Conservation (phyloP, 2,113 vertebrate genomes). For the Mustelus asterias region DNA sequence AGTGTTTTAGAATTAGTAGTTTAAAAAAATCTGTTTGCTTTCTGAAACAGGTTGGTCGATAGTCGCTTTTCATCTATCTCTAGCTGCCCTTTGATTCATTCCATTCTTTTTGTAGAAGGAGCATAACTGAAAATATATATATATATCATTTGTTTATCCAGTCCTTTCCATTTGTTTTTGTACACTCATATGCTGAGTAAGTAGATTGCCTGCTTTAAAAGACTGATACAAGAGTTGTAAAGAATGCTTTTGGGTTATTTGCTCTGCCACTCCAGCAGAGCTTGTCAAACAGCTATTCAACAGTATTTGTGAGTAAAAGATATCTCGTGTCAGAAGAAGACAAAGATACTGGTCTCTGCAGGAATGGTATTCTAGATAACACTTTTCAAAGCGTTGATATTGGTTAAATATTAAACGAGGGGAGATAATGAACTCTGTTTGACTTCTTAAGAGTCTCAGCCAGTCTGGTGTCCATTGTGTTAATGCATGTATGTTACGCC, state of each 20-base stretch:
- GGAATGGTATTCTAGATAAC: conserved; percentile 76
- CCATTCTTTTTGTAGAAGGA: too few species aligned
- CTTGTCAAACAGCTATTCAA: conserved; percentile 71
- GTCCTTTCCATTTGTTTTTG: conserved; percentile 1
- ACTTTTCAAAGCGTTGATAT: conserved; percentile 65
- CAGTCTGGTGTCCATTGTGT: conserved; percentile 8
- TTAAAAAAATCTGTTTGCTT: conserved; percentile 62
- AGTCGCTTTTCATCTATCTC: conserved; percentile 43
- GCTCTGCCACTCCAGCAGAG: conserved; percentile 64
- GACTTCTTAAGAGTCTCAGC: conserved; percentile 1
- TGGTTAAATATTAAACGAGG: conserved; percentile 87
- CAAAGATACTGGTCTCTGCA: conserved; percentile 68
- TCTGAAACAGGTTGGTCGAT: conserved; percentile 58
- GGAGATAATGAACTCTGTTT: conserved; percentile 58
- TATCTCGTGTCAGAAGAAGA: conserved; percentile 70
- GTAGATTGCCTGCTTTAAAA: neutral
- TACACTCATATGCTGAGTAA: neutral
- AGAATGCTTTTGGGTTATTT: conserved; percentile 65
- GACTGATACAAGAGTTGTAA: conserved; percentile 49
- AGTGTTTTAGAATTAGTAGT: conserved; percentile 43
- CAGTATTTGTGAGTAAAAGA: conserved; percentile 63
- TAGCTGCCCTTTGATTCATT: neutral
- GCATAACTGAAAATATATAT: neutral
- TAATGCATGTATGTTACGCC: conserved; percentile 2
- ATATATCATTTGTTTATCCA: neutral